phyloP scores from a whole-genome alignment of 2,797 vertebrate genomes.

The Girardinus metallicus region DNA sequence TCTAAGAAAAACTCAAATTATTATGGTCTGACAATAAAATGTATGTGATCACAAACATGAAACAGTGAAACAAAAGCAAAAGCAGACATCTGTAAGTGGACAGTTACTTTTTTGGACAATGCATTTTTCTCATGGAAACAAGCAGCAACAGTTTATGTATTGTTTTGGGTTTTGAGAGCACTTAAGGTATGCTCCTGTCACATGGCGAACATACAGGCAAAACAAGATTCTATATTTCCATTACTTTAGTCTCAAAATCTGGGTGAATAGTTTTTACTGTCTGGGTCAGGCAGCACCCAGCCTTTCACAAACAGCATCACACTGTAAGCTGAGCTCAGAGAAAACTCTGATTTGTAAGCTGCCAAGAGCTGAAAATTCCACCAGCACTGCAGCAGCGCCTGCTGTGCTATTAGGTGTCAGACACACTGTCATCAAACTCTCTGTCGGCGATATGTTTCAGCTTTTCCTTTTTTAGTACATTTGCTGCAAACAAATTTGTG shows the following conservation, averaged over 20 bases:
- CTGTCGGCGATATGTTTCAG: conserved; percentile 43
- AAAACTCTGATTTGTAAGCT: conserved; percentile 61
- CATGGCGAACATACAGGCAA: neutral
- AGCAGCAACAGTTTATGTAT: conserved; percentile 32
- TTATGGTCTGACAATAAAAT: neutral
- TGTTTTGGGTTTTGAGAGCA: conserved; percentile 53
- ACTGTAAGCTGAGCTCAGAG: conserved; percentile 25
- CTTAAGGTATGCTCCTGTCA: conserved; percentile 61
- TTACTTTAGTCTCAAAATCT: conserved; percentile 51
- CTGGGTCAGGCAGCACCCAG: conserved; percentile 6
- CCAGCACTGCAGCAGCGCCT: conserved; percentile 34
- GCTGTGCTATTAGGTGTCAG: conserved; percentile 47
- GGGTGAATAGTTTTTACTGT: conserved; percentile 46
- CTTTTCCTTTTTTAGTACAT: conserved; percentile 17
- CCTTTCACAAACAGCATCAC: conserved; percentile 13
- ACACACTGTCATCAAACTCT: conserved; percentile 45
- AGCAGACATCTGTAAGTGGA: neutral
- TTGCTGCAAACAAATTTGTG: conserved; percentile 15
- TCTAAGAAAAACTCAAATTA: neutral
- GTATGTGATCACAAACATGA: neutral
- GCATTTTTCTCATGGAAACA: conserved; percentile 51
- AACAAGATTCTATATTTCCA: conserved; percentile 6
- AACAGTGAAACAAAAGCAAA: neutral
- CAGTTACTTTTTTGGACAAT: neutral
- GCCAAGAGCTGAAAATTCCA: conserved; percentile 45